Percentiles rank a stretch among this genome's conserved stretches.
Evolutionary conservation across 2,797 vertebrate genomes (phyloP).

Genomic region (Pseudocheirus occidentalis): DNA sequence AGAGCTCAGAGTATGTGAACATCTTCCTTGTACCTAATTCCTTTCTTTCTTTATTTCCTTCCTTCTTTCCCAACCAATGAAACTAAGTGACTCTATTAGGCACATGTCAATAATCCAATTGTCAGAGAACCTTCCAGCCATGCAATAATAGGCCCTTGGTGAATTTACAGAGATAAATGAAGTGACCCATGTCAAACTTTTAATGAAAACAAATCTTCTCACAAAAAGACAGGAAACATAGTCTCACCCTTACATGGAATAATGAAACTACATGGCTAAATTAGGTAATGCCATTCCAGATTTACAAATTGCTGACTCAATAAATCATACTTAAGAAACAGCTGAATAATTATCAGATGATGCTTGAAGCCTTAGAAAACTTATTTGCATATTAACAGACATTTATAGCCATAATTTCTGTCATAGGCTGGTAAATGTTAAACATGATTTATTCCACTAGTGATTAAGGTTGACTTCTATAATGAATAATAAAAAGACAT

Average conservation of each 20-base stretch:
- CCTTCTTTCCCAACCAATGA: background rate
- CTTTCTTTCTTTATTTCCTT: background rate
- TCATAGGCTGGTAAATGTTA: constrained; percentile 74
- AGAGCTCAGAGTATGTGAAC: background rate
- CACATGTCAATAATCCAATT: background rate
- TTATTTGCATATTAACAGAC: constrained; percentile 84
- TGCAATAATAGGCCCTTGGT: constrained; percentile 40
- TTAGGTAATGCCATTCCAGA: constrained; percentile 82
- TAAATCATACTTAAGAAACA: constrained; percentile 84
- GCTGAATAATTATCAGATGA: constrained; percentile 86
- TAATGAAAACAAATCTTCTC: constrained; percentile 77
- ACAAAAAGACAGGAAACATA: constrained; percentile 83
- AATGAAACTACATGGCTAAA: constrained; percentile 88
- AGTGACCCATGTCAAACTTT: constrained; percentile 76
- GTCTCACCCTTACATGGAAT: constrained; percentile 83
- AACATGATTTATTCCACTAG: constrained; percentile 80
- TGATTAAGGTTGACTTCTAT: constrained; percentile 70
- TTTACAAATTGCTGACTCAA: constrained; percentile 83
- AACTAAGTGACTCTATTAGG: background rate
- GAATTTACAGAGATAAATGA: constrained; percentile 79
- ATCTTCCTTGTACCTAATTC: background rate
- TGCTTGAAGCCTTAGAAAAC: constrained; percentile 72
- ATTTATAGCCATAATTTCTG: constrained; percentile 84
- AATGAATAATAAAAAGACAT: constrained; percentile 51
- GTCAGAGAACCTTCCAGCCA: constrained; percentile 63